Evolutionary conservation across 2,797 vertebrate species (phyloP).

Genomic region (Myripristis jacobus): DNA sequence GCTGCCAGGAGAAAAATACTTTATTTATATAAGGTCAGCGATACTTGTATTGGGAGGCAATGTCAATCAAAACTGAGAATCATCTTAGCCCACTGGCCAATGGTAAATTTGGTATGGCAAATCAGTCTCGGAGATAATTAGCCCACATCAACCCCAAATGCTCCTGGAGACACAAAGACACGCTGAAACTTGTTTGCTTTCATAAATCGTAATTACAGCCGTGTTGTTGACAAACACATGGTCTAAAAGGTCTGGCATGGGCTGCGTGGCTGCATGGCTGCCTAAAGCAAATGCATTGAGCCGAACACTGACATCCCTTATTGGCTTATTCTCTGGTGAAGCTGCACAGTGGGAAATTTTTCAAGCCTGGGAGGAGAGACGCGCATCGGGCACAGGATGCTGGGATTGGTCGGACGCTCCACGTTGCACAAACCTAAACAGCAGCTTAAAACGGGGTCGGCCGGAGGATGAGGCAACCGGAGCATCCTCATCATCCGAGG

Average conservation of each 20-base stretch:
- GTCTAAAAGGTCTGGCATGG: neutral
- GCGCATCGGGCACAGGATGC: conserved; percentile 40
- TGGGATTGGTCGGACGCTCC: conserved; percentile 76
- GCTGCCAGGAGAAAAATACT: conserved; percentile 27
- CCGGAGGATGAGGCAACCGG: conserved; percentile 61
- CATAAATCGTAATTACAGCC: neutral
- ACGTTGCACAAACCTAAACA: conserved; percentile 77
- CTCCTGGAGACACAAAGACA: neutral
- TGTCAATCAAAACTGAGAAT: too few species aligned
- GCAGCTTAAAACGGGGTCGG: conserved; percentile 65
- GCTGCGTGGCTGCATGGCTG: neutral
- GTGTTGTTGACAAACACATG: neutral
- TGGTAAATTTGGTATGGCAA: too few species aligned
- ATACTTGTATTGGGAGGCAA: conserved; percentile 8
- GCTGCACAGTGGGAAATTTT: conserved; percentile 2
- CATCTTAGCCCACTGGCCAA: too few species aligned
- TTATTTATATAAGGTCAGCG: conserved; percentile 24
- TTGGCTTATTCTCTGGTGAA: neutral
- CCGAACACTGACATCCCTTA: conserved; percentile 2
- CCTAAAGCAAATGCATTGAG: too few species aligned
- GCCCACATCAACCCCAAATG: neutral
- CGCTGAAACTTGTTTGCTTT: neutral
- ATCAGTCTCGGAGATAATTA: too few species aligned
- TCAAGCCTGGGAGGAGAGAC: conserved; percentile 42
- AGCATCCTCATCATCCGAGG: conserved; percentile 57